Evolutionary conservation across 2,888 invertebrate species (phyloP), one percentile per base, ranked within the genome.

Genomic region (Caprella mutica): DNA sequence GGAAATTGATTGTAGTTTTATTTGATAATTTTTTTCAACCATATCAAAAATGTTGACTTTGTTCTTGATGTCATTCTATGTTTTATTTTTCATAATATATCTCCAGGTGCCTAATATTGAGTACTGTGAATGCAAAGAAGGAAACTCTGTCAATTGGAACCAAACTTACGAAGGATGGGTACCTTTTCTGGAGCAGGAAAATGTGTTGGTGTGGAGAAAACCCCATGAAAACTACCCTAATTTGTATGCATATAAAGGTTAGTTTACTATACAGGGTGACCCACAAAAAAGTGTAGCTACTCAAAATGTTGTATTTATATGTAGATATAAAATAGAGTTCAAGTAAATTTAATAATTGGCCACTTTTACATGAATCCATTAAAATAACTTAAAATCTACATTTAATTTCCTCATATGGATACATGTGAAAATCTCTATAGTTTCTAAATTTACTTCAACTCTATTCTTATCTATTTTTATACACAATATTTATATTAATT

Each of bases 141-240:
- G 57, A 21, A 12, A 30, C 21, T 55, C 61, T 2, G 43, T 52
- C 21, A 35, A 54, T 26, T 21, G 35, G 42, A 9, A 29, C 14
- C 44, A 59, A 9, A 24, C 40, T 9, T 60, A 53, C 38, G 56
- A 64, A 9, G 39, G 57, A 0, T 87, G 87, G 90, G 76, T 78
- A 52, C 84, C 86, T 0, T 90, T 85, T 69, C 80, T 89, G 67
- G 85, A 86, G 69, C 80, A 84, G 14, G 78, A 83, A 52, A 84
- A 87, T 69, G 81, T 88, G 69, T 76, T 86, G 14, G 83, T 90
- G 35, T 91, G 90, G 90, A 76, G 85, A 58, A 81, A 81, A 66
- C 80, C 83, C 68, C 81, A 76, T 61, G 64, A 66, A 3, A 65
- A 70, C 27, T 72, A 83, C 67, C 77, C 79, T 44, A 84, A 86